Base-by-base conservation (phyloP, 2,113 vertebrate genomes). In the Chaetops frenatus region DNA sequence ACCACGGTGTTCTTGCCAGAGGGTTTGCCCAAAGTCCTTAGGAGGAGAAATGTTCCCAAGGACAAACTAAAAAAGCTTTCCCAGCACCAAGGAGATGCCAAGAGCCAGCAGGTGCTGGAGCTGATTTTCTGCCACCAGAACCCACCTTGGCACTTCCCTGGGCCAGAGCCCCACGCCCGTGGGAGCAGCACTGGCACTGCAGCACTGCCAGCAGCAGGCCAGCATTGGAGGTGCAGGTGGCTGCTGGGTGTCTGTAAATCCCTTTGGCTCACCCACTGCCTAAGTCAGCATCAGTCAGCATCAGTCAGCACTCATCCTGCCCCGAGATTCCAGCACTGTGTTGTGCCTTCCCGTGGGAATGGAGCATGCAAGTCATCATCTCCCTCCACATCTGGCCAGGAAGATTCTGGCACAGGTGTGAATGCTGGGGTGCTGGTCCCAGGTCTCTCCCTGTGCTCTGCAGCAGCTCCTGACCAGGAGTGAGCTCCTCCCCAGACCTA, bases 361-460 rank as follows among this genome's bases (percentile, higher is more conserved):
- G 11, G 72, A 81, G 83, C 45, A 38, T 70, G 33, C 28, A 19
- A 71, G 33, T 33, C 38, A 67, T 5, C 53, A 33, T 51, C 36
- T 35, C 29, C 20, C 24, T 67, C 48, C 4, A 2, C 1, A 3
- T 28, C 66, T 61, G 74, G 38, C 16, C 2, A 1, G 35, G 24
- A 36, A 61, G 50, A 27, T 11, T 29, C 58, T 22, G 24, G 36
- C 12, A 8, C 0, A 1, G 80, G 7, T 35, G n/a, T 23, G 53
- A 88, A 42, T 0, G 1, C 22, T 0, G 2, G 15, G 36, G 15
- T 61, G 31, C 35, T 29, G 7, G 2, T 5, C 21, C 62, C 38
- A 12, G 28, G 9, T 44, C 51, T 5, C 18, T 60, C 11, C 31
- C 27, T 0, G 0, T 70, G 79, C n/a, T 38, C 78, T 66, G 3